Conservation (phyloP, 2,113 vertebrate species). For the Marmota monax region DNA sequence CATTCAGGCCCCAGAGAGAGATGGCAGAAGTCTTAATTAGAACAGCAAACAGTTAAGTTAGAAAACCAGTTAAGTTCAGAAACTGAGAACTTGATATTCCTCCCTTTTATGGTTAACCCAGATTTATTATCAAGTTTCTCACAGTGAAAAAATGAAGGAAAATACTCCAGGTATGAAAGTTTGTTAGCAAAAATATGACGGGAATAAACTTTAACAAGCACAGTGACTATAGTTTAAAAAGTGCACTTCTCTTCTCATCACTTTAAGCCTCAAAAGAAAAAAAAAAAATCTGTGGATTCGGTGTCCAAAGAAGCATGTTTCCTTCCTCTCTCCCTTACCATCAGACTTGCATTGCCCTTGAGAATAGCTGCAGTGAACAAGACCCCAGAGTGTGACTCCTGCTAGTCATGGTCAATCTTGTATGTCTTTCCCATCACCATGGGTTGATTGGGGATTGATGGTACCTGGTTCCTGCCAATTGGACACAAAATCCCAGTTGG, state of each 20-base stretch:
- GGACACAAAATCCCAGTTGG: not conserved
- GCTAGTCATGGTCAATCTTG: fast-evolving
- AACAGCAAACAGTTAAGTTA: not conserved
- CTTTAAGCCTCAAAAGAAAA: not conserved
- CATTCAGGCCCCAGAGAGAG: not conserved
- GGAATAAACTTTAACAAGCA: not conserved
- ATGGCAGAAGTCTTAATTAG: no score
- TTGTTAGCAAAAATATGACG: not conserved
- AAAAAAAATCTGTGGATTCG: not conserved
- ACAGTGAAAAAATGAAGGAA: not conserved
- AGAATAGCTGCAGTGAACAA: not conserved
- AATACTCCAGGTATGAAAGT: not conserved
- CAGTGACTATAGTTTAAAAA: not conserved
- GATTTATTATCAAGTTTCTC: not conserved
- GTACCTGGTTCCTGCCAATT: not conserved
- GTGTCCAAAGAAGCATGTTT: not conserved
- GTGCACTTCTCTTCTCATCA: not conserved
- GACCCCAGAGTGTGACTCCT: not conserved
- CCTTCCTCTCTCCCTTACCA: not conserved
- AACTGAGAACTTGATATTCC: not conserved
- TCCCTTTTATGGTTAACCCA: not conserved
- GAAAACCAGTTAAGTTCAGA: not conserved
- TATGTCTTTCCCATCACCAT: fast-evolving
- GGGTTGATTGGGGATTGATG: not conserved
- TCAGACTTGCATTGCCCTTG: not conserved